Evolutionary conservation across 2,888 invertebrate genomes (phyloP), one percentile per base, ranked within the genome.

Genomic region (Sinohyriopsis cumingii): DNA sequence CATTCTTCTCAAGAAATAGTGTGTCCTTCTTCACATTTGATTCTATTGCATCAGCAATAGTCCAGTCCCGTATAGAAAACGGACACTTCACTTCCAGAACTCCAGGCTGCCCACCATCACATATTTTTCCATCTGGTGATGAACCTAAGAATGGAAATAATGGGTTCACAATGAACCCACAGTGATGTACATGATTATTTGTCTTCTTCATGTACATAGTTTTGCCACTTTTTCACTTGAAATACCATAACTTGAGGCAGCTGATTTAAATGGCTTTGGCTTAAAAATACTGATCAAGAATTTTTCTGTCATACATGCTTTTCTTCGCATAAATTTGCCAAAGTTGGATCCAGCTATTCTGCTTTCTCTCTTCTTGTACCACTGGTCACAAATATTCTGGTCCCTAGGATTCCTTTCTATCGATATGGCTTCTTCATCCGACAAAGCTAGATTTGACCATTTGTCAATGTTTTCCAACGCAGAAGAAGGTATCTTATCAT

Each of bases 101-200:
- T 4, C 28, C 4, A 28, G 28, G 5, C 28, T 5, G 28, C 28
- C 28, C 28, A 28, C 28, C 28, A 5, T 3, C 28, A 28, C 28
- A 28, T 28, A 28, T 28, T 28, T 28, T 28, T 28, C 28, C 28
- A 28, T 28, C 28, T 28, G 28, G 28, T 28, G 28, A 5, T 28
- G 28, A 3, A 28, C 5, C 28, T 20, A 77, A 60, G 63, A 69
- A 75, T n/a, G 77, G 69, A 59, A 77, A 77, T 18, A 45, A 24
- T 15, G 63, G 59, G 59, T 71, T 77, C 0, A 77, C 63, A 15
- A 77, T 22, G 33, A 75, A 60, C 7, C 75, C 74, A 68, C 74
- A 75, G 19, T 72, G 70, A 68, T 76, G 76, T 28, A 73, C 68
- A 73, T 73, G 74, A 55, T 70, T 69, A 3, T 54, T 22, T 54